Percentiles rank a stretch among this genome's conserved stretches.
Evolutionary conservation across 2,797 vertebrate genomes (phyloP).

Genomic region (Gymnoscopelus braueri): DNA sequence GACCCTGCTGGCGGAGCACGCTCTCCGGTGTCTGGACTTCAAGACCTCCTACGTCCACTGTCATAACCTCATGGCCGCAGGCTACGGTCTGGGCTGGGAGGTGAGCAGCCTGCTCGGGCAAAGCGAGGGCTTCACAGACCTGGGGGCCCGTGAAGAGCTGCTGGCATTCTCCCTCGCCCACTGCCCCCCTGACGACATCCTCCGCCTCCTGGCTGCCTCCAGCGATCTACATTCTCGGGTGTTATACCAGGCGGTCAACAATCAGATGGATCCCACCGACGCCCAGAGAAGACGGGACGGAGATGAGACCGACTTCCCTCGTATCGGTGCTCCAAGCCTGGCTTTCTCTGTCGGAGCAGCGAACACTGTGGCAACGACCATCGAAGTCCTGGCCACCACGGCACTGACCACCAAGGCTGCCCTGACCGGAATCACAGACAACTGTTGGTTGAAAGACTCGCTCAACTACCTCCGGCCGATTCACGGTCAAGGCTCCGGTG

Average conservation of each 20-base stretch:
- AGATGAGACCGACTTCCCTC: slow-evolving; percentile 37
- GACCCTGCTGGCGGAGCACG: slow-evolving; percentile 90
- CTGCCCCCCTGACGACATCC: slow-evolving; percentile 90
- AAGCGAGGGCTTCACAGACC: slow-evolving; percentile 84
- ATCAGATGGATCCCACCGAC: slow-evolving; percentile 82
- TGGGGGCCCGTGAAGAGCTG: slow-evolving; percentile 88
- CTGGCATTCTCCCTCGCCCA: slow-evolving; percentile 93
- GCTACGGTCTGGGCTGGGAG: slow-evolving; percentile 89
- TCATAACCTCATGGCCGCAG: slow-evolving; percentile 92
- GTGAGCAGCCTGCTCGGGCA: slow-evolving; percentile 94
- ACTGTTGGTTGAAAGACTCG: slow-evolving; percentile 94
- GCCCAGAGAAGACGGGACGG: slow-evolving; percentile 46
- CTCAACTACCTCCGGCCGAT: slow-evolving; percentile 88
- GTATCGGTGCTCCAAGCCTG: slow-evolving; percentile 34
- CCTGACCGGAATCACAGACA: slow-evolving; percentile 90
- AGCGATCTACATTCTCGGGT: slow-evolving; percentile 91
- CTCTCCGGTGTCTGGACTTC: slow-evolving; percentile 88
- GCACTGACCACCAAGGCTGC: slow-evolving; percentile 90
- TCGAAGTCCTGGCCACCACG: slow-evolving; percentile 90
- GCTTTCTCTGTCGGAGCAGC: slow-evolving; percentile 64
- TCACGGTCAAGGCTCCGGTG: slow-evolving; percentile 80
- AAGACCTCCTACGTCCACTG: slow-evolving; percentile 92
- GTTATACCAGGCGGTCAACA: slow-evolving; percentile 89
- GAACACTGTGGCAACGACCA: slow-evolving; percentile 89
- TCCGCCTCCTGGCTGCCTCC: slow-evolving; percentile 86